Evolutionary conservation across 92 coral and sea anemone genomes (phyloP), one percentile per base, ranked within the genome.

Genomic region (Montipora capitata): DNA sequence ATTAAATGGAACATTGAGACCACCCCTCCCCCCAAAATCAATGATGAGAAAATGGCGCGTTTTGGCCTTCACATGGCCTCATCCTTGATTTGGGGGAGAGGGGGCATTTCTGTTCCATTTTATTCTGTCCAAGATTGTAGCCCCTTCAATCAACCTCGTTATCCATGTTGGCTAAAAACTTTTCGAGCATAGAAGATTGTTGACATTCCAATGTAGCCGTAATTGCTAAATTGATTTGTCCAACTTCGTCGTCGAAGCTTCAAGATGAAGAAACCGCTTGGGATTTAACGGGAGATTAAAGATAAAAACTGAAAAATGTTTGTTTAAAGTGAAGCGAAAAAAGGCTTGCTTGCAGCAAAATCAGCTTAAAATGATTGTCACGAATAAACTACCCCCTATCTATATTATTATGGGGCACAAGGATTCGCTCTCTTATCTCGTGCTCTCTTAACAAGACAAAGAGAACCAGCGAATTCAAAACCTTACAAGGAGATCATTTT

Each of bases 401-500:
- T 13, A 13, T 48, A 58, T 58, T 58, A 58, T 9, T 13, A 58
- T 58, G 64, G n/a, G 64, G 0, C 64, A 58, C 64, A 58, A 58
- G 64, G 64, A 58, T 58, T 58, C 64, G 14, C 64, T 58, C 64
- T 58, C 14, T 58, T 58, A 58, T 13, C 20, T 58, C n/a, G 0
- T 58, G 64, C 64, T 58, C 64, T 58, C 64, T 58, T 58, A 13
- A 58, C 14, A 58, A 58, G 0, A 48, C 6, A 48, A 48, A 48
- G 8, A 49, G 57, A 49, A 49, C 57, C 64, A 58, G 64, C 14
- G 20, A 9, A 58, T 13, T 58, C 64, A 58, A 58, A 58, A 0
- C 64, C 14, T 58, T 58, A 58, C 64, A 58, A 58, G 64, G 64
- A 58, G 64, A 58, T 58, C 13, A 58, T 58, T 58, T 58, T 58